These are phyloP conservation scores for Agapornis canus DNA, from an alignment of 2,797 vertebrate genomes.

Conservation along the genomic window DNA sequence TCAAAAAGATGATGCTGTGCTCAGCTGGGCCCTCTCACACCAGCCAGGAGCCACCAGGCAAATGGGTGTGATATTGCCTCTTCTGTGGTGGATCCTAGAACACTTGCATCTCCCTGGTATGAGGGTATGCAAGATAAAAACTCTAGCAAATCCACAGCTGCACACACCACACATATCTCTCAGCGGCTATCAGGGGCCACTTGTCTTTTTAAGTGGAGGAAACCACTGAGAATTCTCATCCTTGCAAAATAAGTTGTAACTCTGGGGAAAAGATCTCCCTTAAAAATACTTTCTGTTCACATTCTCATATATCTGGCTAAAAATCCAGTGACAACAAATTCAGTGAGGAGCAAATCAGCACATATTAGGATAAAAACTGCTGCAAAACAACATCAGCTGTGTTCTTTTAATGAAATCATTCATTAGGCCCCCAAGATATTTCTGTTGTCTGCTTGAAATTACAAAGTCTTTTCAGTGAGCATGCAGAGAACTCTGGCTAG, in stretches of 20 bases:
- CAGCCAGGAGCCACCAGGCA: not conserved
- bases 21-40: rapidly evolving
- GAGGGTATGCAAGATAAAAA: not conserved
- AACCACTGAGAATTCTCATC: not conserved
- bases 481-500: not conserved
- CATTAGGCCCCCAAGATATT: not conserved
- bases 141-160: not conserved
- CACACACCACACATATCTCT: not conserved
- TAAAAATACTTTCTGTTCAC: not conserved
- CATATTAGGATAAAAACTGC: not conserved
- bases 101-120: not conserved
- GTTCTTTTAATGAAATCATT: not conserved
- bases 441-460: not conserved
- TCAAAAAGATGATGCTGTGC: not conserved
- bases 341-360: not conserved
- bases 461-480: not conserved
- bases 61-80: rapidly evolving
- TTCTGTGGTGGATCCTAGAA: not conserved
- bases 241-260: not conserved
- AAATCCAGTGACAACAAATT: not conserved
- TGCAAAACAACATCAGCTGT: not conserved
- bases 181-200: not conserved
- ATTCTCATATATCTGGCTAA: not conserved
- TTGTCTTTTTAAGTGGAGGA: not conserved
- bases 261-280: not conserved